Evolutionary conservation across 2,113 vertebrate genomes (phyloP).

Genomic region (Solenodon paradoxus): DNA sequence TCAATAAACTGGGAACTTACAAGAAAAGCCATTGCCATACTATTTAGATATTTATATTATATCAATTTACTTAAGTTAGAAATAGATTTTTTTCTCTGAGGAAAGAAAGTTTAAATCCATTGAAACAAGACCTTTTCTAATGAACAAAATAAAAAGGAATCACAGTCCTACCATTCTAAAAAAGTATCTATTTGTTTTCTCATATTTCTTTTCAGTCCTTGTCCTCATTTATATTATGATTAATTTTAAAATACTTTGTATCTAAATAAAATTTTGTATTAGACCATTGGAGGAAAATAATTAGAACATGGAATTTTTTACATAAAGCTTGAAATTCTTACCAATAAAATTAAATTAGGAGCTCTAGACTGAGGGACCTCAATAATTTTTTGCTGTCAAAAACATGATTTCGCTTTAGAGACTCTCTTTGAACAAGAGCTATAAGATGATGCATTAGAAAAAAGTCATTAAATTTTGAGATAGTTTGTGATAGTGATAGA

Average conservation of each 20-base stretch:
- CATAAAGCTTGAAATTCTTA: neutral
- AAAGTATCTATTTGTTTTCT: neutral
- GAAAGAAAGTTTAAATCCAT: neutral
- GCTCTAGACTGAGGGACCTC: neutral
- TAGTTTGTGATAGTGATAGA: neutral
- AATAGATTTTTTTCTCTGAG: neutral
- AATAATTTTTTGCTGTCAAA: neutral
- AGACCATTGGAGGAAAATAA: neutral
- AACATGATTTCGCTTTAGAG: neutral
- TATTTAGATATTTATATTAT: slow-evolving; percentile 18
- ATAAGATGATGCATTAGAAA: neutral
- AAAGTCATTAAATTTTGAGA: neutral
- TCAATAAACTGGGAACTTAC: neutral
- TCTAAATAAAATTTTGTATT: neutral
- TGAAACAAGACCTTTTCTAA: neutral
- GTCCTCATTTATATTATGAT: neutral
- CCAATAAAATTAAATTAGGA: neutral
- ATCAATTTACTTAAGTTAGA: neutral
- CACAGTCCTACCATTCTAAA: neutral
- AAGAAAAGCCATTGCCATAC: neutral
- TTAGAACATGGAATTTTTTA: neutral
- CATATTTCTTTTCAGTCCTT: neutral
- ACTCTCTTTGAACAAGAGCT: neutral
- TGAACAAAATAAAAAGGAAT: neutral
- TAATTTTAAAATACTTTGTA: neutral